A percentile compares a stretch with the other conserved stretches of the same genome.
Conservation (phyloP, 1,140 invertebrate species). For the Paracyclopina nana region DNA sequence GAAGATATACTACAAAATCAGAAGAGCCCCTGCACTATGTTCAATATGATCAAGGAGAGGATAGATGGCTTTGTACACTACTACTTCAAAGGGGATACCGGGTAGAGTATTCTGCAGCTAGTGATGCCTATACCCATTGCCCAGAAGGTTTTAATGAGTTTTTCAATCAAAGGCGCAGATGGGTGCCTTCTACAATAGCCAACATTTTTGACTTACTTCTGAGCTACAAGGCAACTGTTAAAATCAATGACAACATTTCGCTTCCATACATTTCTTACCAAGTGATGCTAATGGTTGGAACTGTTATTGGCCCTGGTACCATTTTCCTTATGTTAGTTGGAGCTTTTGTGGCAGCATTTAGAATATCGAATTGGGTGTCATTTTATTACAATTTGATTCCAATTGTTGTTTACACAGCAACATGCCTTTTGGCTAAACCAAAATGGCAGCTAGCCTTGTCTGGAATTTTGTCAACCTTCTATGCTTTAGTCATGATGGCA, state of each 20-base stretch:
- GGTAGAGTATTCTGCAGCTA: constrained; percentile 93
- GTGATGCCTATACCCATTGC: constrained; percentile 89
- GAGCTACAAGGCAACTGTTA: constrained; percentile 75
- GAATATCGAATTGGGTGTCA: constrained; percentile 70
- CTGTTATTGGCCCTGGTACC: constrained; percentile 75
- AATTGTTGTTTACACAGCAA: constrained; percentile 65
- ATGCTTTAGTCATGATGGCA: constrained; percentile 97
- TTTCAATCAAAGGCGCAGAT: constrained; percentile 84
- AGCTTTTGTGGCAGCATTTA: constrained; percentile 72
- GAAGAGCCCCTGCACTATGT: constrained; percentile 90
- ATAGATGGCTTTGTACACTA: constrained; percentile 89
- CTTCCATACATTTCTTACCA: constrained; percentile 86
- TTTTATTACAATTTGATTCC: constrained; percentile 70
- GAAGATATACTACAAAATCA: constrained; percentile 78
- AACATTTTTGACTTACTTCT: constrained; percentile 87
- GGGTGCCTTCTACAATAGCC: constrained; percentile 91
- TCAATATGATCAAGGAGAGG: constrained; percentile 94
- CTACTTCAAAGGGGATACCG: constrained; percentile 85
- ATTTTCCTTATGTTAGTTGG: constrained; percentile 93
- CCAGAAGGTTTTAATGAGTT: constrained; percentile 89
- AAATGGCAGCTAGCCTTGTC: constrained; percentile 65
- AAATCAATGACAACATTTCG: constrained; percentile 93
- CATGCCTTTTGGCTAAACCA: constrained; percentile 81
- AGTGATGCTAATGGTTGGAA: constrained; percentile 61
- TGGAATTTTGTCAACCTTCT: constrained; percentile 80